phyloP scores from a whole-genome alignment of 2,797 vertebrate genomes.

The Amniataba percoides region DNA sequence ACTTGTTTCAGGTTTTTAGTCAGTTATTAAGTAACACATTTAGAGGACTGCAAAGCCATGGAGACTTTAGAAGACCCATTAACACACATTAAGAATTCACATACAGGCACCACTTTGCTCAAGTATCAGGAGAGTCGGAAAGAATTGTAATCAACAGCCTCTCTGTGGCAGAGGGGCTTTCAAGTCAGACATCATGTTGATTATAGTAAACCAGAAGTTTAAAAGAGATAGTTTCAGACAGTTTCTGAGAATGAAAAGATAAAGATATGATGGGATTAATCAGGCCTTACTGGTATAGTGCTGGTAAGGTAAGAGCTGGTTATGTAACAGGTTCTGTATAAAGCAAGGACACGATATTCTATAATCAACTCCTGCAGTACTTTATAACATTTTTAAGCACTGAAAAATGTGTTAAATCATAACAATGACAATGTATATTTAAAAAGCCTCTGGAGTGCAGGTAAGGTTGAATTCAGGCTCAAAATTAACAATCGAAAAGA shows the following conservation, averaged over 20 bases:
- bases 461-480: not conserved
- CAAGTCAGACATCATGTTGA: not conserved
- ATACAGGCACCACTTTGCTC: not conserved
- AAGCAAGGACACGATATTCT: not conserved
- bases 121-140: not conserved
- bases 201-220: not conserved
- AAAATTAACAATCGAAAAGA: not conserved
- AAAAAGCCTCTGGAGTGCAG: not conserved
- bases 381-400: too few species aligned
- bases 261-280: constrained; percentile 1
- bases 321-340: not conserved
- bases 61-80: not conserved
- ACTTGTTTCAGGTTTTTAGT: not conserved
- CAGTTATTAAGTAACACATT: not conserved
- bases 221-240: too few species aligned
- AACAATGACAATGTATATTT: not conserved
- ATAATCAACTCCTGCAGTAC: too few species aligned
- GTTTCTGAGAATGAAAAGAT: constrained; percentile 6
- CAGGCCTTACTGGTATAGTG: constrained; percentile 16
- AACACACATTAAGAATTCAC: not conserved
- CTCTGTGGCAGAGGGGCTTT: not conserved
- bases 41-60: not conserved
- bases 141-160: not conserved
- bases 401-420: too few species aligned
- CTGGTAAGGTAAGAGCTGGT: constrained; percentile 16